These are phyloP conservation scores for Zosterops japonicus DNA, from an alignment of 2,113 vertebrate genomes.

Conservation along the genomic window DNA sequence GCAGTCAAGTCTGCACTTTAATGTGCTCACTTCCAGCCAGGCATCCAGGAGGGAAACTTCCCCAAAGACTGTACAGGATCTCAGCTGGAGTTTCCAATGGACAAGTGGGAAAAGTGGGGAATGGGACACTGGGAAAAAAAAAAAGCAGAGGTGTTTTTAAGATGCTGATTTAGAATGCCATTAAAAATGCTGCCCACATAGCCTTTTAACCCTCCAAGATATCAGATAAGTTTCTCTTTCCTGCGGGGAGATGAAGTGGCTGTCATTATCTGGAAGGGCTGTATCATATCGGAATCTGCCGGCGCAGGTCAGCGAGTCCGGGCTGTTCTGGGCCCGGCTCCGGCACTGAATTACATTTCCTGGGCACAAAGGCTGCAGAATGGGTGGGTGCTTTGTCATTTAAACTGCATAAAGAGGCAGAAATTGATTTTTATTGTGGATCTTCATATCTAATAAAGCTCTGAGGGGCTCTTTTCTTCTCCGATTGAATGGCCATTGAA, in stretches of 20 bases:
- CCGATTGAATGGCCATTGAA: slow-evolving; percentile 98
- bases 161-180: slow-evolving; percentile 76
- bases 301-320: slow-evolving; percentile 92
- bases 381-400: slow-evolving; percentile 99
- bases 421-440: slow-evolving; percentile 99
- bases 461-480: slow-evolving; percentile 99
- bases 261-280: slow-evolving; percentile 98
- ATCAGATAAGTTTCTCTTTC: slow-evolving; percentile 92
- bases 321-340: slow-evolving; percentile 88
- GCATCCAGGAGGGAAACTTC: neutral
- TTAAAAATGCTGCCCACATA: slow-evolving; percentile 93
- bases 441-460: slow-evolving; percentile 99
- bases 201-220: slow-evolving; percentile 95
- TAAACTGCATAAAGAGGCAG: slow-evolving; percentile 99
- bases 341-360: slow-evolving; percentile 97
- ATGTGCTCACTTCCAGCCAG: neutral
- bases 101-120: neutral
- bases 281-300: slow-evolving; percentile 99
- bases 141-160: slow-evolving; percentile 71
- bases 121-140: neutral
- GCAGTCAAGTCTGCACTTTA: neutral
- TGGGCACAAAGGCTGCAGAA: slow-evolving; percentile 95
- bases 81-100: neutral
- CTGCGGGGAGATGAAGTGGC: slow-evolving; percentile 95
- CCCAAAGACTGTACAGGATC: neutral